These are phyloP conservation scores for Chaetodon auriga DNA, from an alignment of 2,113 vertebrate species.

Conservation along the genomic window DNA sequence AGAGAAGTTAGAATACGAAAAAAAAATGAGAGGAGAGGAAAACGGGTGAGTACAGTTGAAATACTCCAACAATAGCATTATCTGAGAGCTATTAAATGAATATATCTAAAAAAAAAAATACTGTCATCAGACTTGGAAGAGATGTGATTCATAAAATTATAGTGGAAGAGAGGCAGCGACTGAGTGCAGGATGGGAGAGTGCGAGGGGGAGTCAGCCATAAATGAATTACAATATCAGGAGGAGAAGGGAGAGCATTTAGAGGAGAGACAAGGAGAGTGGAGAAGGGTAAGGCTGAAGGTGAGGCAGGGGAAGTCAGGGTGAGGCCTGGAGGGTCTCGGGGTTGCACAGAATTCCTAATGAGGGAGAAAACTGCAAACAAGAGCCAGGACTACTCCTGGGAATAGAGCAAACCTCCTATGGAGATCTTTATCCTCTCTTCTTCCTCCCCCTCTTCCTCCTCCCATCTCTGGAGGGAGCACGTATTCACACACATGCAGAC, in stretches of 20 bases:
- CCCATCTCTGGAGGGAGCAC: background rate
- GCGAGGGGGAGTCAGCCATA: conserved; percentile 4
- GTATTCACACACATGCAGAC: conserved; percentile 14
- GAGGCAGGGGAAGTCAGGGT: conserved; percentile 26
- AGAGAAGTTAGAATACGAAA: conserved; percentile 5
- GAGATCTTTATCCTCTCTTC: conserved; percentile 39
- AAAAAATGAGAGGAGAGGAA: conserved; percentile 10
- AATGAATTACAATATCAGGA: conserved; percentile 46
- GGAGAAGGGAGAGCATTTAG: conserved; percentile 8
- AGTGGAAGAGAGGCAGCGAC: background rate
- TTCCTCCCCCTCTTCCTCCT: background rate
- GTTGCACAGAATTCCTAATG: conserved; percentile 75
- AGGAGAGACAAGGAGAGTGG: conserved; percentile 11
- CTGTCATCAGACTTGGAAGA: background rate
- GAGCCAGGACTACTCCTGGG: conserved; percentile 41
- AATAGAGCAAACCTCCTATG: conserved; percentile 51
- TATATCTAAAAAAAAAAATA: background rate
- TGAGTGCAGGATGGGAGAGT: conserved; percentile 11
- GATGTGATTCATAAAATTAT: conserved; percentile 29
- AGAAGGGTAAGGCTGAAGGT: conserved; percentile 13
- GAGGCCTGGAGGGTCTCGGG: conserved; percentile 35
- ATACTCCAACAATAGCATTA: conserved; percentile 17
- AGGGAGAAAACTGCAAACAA: conserved; percentile 64
- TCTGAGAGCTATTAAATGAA: conserved; percentile 14
- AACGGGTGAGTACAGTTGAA: conserved; percentile 6